Percentiles rank a stretch among this genome's conserved stretches.
Evolutionary conservation across 2,888 invertebrate species (phyloP).

Genomic region (Amblyjoppa proteus): DNA sequence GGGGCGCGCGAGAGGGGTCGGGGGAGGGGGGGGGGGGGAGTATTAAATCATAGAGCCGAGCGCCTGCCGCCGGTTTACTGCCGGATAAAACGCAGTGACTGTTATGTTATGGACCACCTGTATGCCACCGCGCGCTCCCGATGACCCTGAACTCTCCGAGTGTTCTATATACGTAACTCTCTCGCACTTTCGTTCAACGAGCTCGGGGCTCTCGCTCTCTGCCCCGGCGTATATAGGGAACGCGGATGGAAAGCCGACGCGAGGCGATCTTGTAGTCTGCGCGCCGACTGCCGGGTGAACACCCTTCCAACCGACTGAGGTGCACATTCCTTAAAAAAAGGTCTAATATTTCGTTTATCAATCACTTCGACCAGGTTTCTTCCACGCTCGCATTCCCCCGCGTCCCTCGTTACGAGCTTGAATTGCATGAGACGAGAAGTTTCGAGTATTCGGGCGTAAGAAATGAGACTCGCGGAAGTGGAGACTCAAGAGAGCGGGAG

Average conservation of each 20-base stretch:
- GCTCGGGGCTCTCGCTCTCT: slow-evolving; percentile 16
- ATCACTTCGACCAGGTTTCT: slow-evolving; percentile 10
- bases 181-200: slow-evolving; percentile 43
- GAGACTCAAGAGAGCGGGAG: background rate
- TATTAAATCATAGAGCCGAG: slow-evolving; percentile 85
- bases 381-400: slow-evolving; percentile 42
- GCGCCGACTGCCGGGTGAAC: background rate
- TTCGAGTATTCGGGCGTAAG: slow-evolving; percentile 37
- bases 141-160: slow-evolving; percentile 82
- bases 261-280: background rate
- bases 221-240: slow-evolving; percentile 17
- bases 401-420: slow-evolving; percentile 15
- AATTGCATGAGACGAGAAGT: slow-evolving; percentile 45
- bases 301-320: background rate
- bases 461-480: slow-evolving; percentile 46
- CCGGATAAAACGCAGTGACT: slow-evolving; percentile 85
- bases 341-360: slow-evolving; percentile 21
- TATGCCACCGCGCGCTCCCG: slow-evolving; percentile 78
- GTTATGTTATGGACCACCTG: slow-evolving; percentile 85
- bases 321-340: background rate
- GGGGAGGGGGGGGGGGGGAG: slow-evolving; percentile 78
- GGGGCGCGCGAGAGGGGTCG: slow-evolving; percentile 51
- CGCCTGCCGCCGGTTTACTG: slow-evolving; percentile 85
- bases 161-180: slow-evolving; percentile 45
- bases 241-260: slow-evolving; percentile 5